Conservation (phyloP, 2,797 vertebrate genomes). For the Onychomys arenicola region DNA sequence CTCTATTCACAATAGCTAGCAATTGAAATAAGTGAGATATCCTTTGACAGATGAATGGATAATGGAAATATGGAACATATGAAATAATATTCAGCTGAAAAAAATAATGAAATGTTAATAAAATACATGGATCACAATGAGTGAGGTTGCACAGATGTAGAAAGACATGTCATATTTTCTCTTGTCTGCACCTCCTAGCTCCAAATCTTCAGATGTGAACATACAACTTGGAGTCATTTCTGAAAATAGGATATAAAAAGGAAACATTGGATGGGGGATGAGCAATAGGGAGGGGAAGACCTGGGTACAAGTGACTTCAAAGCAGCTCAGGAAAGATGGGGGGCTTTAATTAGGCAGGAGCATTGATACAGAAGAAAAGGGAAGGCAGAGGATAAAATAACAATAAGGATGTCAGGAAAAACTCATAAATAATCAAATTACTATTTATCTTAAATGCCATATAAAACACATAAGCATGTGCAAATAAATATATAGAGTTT, state of each 20-base stretch:
- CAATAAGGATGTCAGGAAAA: not conserved
- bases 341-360: not conserved
- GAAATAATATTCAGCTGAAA: not conserved
- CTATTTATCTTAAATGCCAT: not conserved
- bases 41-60: not conserved
- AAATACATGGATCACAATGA: not conserved
- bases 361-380: not conserved
- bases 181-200: no score
- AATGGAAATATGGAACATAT: not conserved
- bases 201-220: not conserved
- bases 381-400: no score
- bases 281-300: not conserved
- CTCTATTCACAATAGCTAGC: no score
- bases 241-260: not conserved
- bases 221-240: not conserved
- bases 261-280: not conserved
- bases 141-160: not conserved
- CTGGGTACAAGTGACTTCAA: not conserved
- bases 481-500: not conserved
- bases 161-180: no score
- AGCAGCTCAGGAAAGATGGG: not conserved
- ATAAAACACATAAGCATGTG: no score
- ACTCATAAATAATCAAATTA: no score
- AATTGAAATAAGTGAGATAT: not conserved
- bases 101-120: not conserved